phyloP scores from a whole-genome alignment of 2,797 vertebrate species.

The Danio jaintianensis region DNA sequence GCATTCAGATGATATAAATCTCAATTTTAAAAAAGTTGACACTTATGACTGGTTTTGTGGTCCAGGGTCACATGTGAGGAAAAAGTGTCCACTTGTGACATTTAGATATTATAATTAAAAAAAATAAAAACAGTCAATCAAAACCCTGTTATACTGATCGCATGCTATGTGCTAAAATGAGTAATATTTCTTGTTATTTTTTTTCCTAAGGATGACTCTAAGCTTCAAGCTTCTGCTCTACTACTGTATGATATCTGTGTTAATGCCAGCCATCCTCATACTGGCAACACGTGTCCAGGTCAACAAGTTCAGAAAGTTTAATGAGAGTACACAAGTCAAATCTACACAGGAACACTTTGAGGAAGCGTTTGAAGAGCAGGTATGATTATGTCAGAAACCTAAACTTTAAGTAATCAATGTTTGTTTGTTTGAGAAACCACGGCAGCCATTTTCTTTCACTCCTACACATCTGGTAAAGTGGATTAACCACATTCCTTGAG shows the following conservation, averaged over 20 bases:
- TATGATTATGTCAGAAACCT: slow-evolving; percentile 20
- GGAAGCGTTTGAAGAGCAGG: slow-evolving; percentile 68
- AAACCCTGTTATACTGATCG: slow-evolving; percentile 22
- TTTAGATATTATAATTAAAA: too few species aligned
- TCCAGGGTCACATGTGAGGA: too few species aligned
- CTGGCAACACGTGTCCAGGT: neutral
- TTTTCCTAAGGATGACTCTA: slow-evolving; percentile 34
- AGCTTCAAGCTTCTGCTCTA: slow-evolving; percentile 28
- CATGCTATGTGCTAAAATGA: neutral
- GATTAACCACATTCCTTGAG: neutral
- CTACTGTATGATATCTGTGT: slow-evolving; percentile 38
- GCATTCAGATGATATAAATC: too few species aligned
- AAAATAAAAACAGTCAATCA: neutral
- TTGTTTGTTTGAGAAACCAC: neutral
- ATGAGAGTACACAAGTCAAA: slow-evolving; percentile 1
- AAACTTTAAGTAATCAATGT: neutral
- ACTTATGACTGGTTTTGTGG: too few species aligned
- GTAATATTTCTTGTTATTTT: neutral
- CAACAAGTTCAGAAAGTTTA: neutral
- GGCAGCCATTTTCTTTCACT: neutral
- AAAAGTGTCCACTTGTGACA: too few species aligned
- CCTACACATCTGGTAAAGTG: neutral
- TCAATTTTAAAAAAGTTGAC: too few species aligned
- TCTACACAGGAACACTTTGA: slow-evolving; percentile 43
- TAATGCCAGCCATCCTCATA: slow-evolving; percentile 1